Base-by-base conservation (phyloP, 2,888 invertebrate genomes). In the Eulithis prunata region DNA sequence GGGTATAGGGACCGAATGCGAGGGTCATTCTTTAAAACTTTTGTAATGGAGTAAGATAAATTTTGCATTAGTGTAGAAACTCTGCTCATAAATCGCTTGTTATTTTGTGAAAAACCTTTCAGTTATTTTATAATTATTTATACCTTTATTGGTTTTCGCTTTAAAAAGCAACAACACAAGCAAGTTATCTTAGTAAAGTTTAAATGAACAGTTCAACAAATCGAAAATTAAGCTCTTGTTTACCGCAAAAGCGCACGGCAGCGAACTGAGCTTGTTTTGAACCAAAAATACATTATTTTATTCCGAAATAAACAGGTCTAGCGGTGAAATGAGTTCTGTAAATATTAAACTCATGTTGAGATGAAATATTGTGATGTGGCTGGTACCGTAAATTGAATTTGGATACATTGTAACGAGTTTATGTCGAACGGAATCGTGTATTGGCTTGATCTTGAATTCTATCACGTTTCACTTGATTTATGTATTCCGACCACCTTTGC, bases 391-490 rank as follows among this genome's bases (percentile, higher is more conserved):
- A 90, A 91, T 91, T 90, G 89, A 90, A 91, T 91, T 90, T 86
- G 88, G 90, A 87, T 90, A 87, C 84, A 86, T 83, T 88, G 86
- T 91, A 91, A 92, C 91, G 90, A 91, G 88, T 88, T 87, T 86
- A 86, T 87, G 87, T 86, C 86, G 85, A 78, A 81, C 78, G 80
- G 83, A 85, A 84, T 85, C 85, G 82, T 85, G 84, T 88, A 87
- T 87, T 84, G 85, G 81, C 80, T 87, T 85, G 85, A 90, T 90
- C 90, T 88, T 88, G 83, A 90, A 90, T 88, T 88, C 87, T 85
- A 89, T 91, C 91, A 90, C 90, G 92, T 90, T 84, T 84, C 84
- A 80, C 84, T 88, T 90, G 89, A 91, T 91, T 91, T 90, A 89
- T 87, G 87, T 90, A 89, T 89, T 88, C 87, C 83, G 76, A 88